phyloP scores from a whole-genome alignment of 2,797 vertebrate species.

The Neosilurus mollespiculum region DNA sequence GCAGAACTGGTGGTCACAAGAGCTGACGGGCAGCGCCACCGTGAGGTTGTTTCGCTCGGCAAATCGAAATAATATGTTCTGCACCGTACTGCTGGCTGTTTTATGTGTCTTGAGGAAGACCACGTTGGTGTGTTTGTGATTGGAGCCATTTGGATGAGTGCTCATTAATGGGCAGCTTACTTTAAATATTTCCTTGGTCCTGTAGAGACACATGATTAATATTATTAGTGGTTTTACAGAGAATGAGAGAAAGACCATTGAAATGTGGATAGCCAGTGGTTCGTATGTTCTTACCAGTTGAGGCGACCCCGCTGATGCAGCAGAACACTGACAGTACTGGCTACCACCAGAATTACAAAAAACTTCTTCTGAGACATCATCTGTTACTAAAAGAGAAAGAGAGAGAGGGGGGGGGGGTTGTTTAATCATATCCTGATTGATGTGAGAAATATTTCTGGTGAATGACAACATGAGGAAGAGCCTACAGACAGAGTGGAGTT shows the following conservation, averaged over 20 bases:
- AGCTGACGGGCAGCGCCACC: slow-evolving; percentile 78
- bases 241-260: not conserved
- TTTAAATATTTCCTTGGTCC: slow-evolving; percentile 75
- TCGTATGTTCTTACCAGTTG: slow-evolving; percentile 74
- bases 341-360: slow-evolving; percentile 74
- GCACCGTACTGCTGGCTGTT: slow-evolving; percentile 84
- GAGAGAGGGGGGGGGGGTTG: not conserved
- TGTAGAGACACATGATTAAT: slow-evolving; percentile 48
- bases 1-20: slow-evolving; percentile 85
- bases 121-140: slow-evolving; percentile 77
- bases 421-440: not conserved
- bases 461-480: not conserved
- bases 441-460: not conserved
- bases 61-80: slow-evolving; percentile 87
- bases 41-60: slow-evolving; percentile 83
- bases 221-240: not conserved
- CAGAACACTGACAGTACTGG: slow-evolving; percentile 80
- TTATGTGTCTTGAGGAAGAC: slow-evolving; percentile 90
- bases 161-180: slow-evolving; percentile 65
- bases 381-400: slow-evolving; percentile 48
- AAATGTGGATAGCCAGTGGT: not conserved
- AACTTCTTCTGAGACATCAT: slow-evolving; percentile 80
- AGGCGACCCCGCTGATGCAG: slow-evolving; percentile 79
- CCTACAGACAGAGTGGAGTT: not conserved
- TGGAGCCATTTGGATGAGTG: not conserved